phyloP scores from a whole-genome alignment of 2,888 invertebrate genomes.

The Punctoribates punctum region DNA sequence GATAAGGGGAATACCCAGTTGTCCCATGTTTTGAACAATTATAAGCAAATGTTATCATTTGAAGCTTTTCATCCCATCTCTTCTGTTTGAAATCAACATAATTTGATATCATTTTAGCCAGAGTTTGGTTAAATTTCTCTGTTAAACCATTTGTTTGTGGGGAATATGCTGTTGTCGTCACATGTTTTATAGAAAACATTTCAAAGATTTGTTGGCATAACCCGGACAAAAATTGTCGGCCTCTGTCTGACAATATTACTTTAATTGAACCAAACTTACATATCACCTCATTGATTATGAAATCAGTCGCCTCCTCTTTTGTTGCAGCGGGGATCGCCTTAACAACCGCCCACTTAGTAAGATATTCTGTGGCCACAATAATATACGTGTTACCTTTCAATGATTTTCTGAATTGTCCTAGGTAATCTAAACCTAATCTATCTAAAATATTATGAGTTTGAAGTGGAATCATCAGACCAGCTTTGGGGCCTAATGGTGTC shows the following conservation, averaged over 20 bases:
- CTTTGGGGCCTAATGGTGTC: not conserved
- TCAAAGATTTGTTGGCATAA: not conserved
- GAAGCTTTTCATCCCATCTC: constrained; percentile 47
- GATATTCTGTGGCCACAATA: constrained; percentile 41
- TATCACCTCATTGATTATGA: constrained; percentile 46
- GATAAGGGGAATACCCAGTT: constrained; percentile 46
- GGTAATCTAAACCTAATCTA: not conserved
- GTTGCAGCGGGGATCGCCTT: constrained; percentile 44
- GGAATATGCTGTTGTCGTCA: constrained; percentile 46
- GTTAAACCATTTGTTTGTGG: constrained; percentile 47
- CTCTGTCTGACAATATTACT: constrained; percentile 46
- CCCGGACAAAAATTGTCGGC: constrained; percentile 27
- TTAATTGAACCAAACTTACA: constrained; percentile 45
- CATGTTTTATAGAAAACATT: constrained; percentile 32
- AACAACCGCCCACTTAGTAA: constrained; percentile 46
- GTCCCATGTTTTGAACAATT: constrained; percentile 45
- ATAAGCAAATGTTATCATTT: constrained; percentile 45
- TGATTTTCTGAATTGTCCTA: not conserved
- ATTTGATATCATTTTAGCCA: constrained; percentile 46
- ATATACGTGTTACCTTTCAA: not conserved
- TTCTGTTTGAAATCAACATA: constrained; percentile 45
- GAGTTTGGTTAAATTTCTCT: constrained; percentile 48
- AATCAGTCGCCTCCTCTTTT: constrained; percentile 44
- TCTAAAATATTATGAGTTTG: not conserved
- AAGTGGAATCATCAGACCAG: not conserved